phyloP scores from a whole-genome alignment of 2,113 vertebrate species.

The Macroglossus sobrinus region DNA sequence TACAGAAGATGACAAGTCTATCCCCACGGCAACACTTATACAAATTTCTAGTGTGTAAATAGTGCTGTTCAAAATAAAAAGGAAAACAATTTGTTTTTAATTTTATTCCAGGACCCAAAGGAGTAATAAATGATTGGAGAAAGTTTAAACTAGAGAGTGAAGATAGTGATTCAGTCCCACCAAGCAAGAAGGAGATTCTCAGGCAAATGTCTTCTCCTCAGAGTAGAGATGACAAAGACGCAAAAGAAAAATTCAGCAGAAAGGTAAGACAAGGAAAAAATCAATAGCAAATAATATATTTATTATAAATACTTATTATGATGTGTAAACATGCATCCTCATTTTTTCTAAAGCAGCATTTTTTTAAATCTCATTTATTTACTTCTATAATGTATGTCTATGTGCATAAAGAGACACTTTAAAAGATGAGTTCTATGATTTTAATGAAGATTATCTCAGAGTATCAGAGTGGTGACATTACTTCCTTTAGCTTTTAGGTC shows the following conservation, averaged over 20 bases:
- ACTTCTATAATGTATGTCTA: not conserved
- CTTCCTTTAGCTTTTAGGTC: not conserved
- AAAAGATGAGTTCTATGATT: not conserved
- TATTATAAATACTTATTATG: not conserved
- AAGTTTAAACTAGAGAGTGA: constrained; percentile 96
- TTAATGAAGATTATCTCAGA: not conserved
- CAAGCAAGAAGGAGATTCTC: constrained; percentile 92
- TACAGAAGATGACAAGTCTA: not conserved
- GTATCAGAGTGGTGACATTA: not conserved
- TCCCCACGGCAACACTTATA: not conserved
- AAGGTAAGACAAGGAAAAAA: constrained; percentile 85
- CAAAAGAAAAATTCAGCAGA: constrained; percentile 85
- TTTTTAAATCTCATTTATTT: not conserved
- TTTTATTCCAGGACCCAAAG: constrained; percentile 91
- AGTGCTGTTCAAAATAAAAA: not conserved
- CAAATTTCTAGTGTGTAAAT: not conserved
- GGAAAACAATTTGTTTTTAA: not conserved
- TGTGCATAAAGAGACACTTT: not conserved
- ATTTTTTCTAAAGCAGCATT: not conserved
- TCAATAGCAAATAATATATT: not conserved
- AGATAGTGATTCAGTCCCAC: constrained; percentile 87
- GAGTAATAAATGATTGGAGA: constrained; percentile 98
- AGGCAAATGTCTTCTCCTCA: constrained; percentile 94
- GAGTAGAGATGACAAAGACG: constrained; percentile 83
- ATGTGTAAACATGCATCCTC: not conserved